These are phyloP conservation scores for Cheilosia vernalis DNA, from an alignment of 2,888 invertebrate species.

Conservation along the genomic window DNA sequence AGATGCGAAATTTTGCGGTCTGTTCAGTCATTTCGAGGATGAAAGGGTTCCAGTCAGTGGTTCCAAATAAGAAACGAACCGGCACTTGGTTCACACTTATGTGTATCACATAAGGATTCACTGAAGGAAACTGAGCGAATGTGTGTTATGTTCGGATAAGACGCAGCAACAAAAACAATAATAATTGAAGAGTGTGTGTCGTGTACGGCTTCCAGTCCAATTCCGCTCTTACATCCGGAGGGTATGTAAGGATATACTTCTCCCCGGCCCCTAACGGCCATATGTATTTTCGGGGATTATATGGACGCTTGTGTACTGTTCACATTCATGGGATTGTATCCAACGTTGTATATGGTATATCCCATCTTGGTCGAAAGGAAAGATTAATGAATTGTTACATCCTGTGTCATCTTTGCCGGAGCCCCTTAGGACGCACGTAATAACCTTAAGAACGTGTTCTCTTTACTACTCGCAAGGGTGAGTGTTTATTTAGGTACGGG, in stretches of 20 bases:
- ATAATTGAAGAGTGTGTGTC: conserved; percentile 67
- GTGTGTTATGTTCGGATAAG: conserved; percentile 1
- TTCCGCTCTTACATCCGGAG: conserved; percentile 34
- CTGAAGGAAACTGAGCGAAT: conserved; percentile 14
- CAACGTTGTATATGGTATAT: conserved; percentile 55
- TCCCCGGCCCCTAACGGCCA: not conserved
- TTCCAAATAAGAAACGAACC: conserved; percentile 40
- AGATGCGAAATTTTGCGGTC: conserved; percentile 55
- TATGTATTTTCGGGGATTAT: conserved; percentile 46
- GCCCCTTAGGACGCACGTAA: conserved; percentile 67
- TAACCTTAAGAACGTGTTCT: conserved; percentile 71
- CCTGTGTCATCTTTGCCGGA: conserved; percentile 62
- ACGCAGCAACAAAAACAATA: conserved; percentile 43
- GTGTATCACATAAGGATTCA: conserved; percentile 57
- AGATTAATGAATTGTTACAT: conserved; percentile 75
- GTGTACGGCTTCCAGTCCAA: conserved; percentile 52
- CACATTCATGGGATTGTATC: conserved; percentile 16
- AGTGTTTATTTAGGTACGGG: conserved; percentile 66
- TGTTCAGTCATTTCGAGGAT: conserved; percentile 64
- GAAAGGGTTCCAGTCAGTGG: conserved; percentile 55
- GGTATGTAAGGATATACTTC: conserved; percentile 30
- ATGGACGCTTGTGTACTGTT: conserved; percentile 1
- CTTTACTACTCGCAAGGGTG: conserved; percentile 22
- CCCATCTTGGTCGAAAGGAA: conserved; percentile 67
- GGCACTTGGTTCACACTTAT: conserved; percentile 44